These are phyloP conservation scores for Falco naumanni DNA, from an alignment of 2,797 vertebrate species.

Conservation along the genomic window DNA sequence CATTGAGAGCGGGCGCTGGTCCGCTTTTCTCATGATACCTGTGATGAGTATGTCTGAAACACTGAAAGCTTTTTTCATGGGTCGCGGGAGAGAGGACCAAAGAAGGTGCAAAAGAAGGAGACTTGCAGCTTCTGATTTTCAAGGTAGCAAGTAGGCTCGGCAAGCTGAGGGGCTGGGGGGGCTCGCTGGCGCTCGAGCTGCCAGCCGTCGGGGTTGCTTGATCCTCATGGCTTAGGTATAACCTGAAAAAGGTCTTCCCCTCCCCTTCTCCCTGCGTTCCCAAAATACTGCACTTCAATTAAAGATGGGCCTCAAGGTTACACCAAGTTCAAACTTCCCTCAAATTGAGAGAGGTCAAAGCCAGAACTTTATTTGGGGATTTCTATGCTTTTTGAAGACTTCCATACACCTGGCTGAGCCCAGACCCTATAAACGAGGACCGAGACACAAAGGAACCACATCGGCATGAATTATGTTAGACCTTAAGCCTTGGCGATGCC, in stretches of 20 bases:
- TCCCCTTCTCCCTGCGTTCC: conserved; percentile 1
- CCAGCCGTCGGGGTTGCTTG: background rate
- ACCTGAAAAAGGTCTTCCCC: background rate
- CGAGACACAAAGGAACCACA: background rate
- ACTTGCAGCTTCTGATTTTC: background rate
- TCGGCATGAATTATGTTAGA: background rate
- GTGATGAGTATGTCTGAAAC: background rate
- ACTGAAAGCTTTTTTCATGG: background rate
- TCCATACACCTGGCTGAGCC: background rate
- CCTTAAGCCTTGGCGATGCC: background rate
- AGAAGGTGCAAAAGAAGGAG: background rate
- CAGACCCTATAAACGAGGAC: background rate
- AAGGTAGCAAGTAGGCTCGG: background rate
- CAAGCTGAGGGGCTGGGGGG: background rate
- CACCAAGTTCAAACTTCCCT: background rate
- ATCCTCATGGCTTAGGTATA: background rate
- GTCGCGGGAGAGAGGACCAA: background rate
- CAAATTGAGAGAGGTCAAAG: background rate
- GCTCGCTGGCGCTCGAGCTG: background rate
- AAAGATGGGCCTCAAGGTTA: conserved; percentile 18
- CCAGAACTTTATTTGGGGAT: background rate
- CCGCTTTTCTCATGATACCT: background rate
- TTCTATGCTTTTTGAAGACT: conserved; percentile 7
- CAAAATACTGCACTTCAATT: conserved; percentile 11
- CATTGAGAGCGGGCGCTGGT: background rate